phyloP scores from a whole-genome alignment of 2,888 invertebrate species.

The Linnaemya tessellans region DNA sequence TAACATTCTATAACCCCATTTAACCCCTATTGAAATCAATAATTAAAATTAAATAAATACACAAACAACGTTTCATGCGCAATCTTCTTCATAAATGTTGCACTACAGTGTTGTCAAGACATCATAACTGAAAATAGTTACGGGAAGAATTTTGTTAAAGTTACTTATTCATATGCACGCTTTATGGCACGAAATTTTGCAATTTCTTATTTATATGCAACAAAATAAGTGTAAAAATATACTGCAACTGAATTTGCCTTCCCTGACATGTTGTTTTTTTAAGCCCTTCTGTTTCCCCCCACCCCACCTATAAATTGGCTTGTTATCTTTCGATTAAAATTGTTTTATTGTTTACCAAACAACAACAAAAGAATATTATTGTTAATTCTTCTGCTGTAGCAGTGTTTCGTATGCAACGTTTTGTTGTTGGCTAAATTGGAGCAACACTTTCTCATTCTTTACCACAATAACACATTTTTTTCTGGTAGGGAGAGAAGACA shows the following conservation, averaged over 20 bases:
- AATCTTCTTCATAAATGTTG: background rate
- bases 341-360: constrained; percentile 49
- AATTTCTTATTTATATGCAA: background rate
- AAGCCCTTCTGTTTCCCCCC: background rate
- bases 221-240: background rate
- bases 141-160: background rate
- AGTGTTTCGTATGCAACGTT: constrained; percentile 17
- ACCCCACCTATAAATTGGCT: constrained; percentile 39
- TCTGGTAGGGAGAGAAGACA: background rate
- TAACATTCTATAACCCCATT: constrained; percentile 16
- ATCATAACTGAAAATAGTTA: background rate
- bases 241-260: background rate
- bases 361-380: constrained; percentile 31
- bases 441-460: constrained; percentile 60
- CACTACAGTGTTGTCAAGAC: background rate
- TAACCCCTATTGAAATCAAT: constrained; percentile 24
- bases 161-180: too few species aligned
- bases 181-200: too few species aligned
- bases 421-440: constrained; percentile 48
- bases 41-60: constrained; percentile 7
- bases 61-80: background rate
- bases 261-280: constrained; percentile 18
- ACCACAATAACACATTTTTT: constrained; percentile 41
- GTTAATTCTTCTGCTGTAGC: background rate
- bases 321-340: constrained; percentile 63